Evolutionary conservation across 2,113 vertebrate genomes (phyloP).

Genomic region (Empidonax traillii): DNA sequence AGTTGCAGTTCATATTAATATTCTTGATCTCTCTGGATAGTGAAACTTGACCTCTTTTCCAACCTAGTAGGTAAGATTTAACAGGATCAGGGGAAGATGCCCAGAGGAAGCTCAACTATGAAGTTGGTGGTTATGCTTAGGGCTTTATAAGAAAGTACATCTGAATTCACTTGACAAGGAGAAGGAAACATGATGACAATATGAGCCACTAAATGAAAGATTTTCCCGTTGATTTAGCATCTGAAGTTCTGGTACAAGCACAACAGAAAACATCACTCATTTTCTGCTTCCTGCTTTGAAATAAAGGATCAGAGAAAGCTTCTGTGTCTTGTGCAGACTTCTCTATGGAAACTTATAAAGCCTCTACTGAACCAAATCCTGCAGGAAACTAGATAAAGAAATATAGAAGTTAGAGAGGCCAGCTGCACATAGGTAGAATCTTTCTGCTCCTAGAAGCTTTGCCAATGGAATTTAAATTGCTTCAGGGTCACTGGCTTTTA

Average conservation of each 20-base stretch:
- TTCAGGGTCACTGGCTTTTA: neutral
- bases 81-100: neutral
- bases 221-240: neutral
- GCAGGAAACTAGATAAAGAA: neutral
- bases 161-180: neutral
- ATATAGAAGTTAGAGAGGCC: neutral
- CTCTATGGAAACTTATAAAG: neutral
- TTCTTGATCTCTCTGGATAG: neutral
- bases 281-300: neutral
- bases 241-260: neutral
- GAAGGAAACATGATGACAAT: neutral
- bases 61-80: neutral
- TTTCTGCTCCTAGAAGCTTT: neutral
- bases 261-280: neutral
- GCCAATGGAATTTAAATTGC: slow-evolving; percentile 16
- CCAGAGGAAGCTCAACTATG: neutral
- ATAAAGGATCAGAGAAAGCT: neutral
- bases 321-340: neutral
- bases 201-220: neutral
- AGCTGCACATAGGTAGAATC: neutral
- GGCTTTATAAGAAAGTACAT: neutral
- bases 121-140: neutral
- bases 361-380: neutral
- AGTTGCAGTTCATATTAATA: neutral
- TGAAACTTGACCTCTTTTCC: neutral